phyloP scores from a whole-genome alignment of 2,888 invertebrate species.

The Azorinus chamasolen region DNA sequence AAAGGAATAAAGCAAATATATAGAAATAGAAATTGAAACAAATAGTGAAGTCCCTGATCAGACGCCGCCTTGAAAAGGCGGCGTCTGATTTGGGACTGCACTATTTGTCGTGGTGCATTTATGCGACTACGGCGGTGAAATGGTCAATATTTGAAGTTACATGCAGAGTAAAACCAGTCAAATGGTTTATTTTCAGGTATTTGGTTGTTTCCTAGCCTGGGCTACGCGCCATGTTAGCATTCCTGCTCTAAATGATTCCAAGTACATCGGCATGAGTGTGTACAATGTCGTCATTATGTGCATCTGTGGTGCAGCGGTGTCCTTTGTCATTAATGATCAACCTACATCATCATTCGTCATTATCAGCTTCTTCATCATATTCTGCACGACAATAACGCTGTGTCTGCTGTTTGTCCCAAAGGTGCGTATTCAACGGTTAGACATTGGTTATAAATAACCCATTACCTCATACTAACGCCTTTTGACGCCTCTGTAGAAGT shows the following conservation, averaged over 20 bases:
- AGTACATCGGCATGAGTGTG: conserved; percentile 99
- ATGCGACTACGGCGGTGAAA: too few relatives aligned
- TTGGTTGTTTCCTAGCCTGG: conserved; percentile 99
- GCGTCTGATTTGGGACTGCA: too few relatives aligned
- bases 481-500: too few relatives aligned
- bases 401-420: conserved; percentile 99
- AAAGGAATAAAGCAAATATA: too few relatives aligned
- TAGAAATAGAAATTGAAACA: too few relatives aligned
- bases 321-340: conserved; percentile 97
- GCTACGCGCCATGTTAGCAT: conserved; percentile 99
- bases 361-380: conserved; percentile 98
- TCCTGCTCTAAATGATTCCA: conserved; percentile 99
- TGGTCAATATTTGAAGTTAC: too few relatives aligned
- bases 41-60: too few relatives aligned
- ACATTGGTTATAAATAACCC: too few relatives aligned
- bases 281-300: conserved; percentile 99
- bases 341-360: conserved; percentile 98
- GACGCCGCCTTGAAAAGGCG: too few relatives aligned
- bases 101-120: too few relatives aligned
- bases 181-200: conserved; percentile 93
- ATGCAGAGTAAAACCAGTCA: too few relatives aligned
- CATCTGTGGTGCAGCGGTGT: conserved; percentile 98
- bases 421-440: conserved; percentile 90
- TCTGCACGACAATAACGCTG: conserved; percentile 99
- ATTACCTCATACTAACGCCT: too few relatives aligned